These are phyloP conservation scores for Zaprionus vittiger DNA, from an alignment of 1,140 invertebrate genomes.

Conservation along the genomic window DNA sequence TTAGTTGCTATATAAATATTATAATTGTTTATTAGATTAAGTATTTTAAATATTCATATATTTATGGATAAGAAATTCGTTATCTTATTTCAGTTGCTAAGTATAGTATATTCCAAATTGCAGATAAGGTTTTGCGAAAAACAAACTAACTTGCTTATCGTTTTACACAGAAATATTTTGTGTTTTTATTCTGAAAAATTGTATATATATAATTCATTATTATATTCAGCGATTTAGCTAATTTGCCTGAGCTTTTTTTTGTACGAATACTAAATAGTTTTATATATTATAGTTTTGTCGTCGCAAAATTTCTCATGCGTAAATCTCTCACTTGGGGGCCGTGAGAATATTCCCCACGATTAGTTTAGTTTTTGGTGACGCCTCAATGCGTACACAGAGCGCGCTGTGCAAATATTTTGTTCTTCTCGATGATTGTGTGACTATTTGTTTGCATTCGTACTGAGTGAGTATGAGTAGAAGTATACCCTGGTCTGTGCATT, in stretches of 20 bases:
- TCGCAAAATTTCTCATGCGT: conserved; percentile 65
- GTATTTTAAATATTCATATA: not conserved
- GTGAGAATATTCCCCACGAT: conserved; percentile 45
- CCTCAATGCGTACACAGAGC: conserved; percentile 47
- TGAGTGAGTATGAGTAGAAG: not conserved
- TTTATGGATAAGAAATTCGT: not conserved
- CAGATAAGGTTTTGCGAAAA: not conserved
- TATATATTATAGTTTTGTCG: conserved; percentile 3
- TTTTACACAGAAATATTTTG: not conserved
- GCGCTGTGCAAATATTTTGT: conserved; percentile 30
- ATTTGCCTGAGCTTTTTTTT: conserved; percentile 1
- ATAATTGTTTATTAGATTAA: not conserved
- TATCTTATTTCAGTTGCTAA: not conserved
- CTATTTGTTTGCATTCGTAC: conserved; percentile 8
- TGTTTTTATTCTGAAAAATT: not conserved
- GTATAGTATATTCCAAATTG: not conserved
- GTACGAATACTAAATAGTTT: not conserved
- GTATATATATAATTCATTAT: not conserved
- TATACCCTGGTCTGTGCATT: not conserved
- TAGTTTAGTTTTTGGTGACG: conserved; percentile 24
- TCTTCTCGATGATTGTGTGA: conserved; percentile 35
- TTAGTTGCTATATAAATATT: conserved; percentile 1
- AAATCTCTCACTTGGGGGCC: conserved; percentile 45
- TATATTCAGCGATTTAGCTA: not conserved
- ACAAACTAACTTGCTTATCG: not conserved